Conservation (phyloP, 2,888 invertebrate genomes). For the Ommatoiulus sabulosus region DNA sequence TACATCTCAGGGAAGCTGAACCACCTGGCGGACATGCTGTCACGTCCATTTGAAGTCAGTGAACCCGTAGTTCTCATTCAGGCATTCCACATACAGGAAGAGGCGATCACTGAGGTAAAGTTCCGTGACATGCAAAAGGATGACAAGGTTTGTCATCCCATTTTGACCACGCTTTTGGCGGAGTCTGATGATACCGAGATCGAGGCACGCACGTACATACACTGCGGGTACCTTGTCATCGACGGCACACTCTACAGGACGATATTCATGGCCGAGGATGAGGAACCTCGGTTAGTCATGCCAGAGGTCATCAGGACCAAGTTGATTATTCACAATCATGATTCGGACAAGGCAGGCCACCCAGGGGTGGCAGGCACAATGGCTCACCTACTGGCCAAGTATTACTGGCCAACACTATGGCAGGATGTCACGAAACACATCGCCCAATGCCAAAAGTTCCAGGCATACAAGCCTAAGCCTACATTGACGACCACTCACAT, state of each 20-base stretch:
- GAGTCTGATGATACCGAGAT: neutral
- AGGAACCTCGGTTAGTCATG: neutral
- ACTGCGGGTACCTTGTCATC: neutral
- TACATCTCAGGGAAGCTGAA: neutral
- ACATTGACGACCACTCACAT: too few species aligned
- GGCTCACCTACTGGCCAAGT: neutral
- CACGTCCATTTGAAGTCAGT: neutral
- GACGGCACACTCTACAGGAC: neutral
- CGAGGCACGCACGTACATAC: neutral
- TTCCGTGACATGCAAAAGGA: neutral
- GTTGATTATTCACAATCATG: neutral
- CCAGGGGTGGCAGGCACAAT: neutral
- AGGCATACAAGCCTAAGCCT: too few species aligned
- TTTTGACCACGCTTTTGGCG: neutral
- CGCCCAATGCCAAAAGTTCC: too few species aligned
- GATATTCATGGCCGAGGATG: neutral
- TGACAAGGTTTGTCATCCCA: neutral
- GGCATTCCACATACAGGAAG: neutral
- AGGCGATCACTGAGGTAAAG: neutral
- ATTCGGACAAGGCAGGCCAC: neutral
- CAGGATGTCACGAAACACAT: neutral
- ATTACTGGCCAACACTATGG: neutral
- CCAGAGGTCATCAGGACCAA: fast-evolving
- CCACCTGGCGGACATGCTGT: neutral
- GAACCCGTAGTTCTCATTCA: neutral